A percentile compares a stretch with the other conserved stretches of the same genome.
phyloP scores from a whole-genome alignment of 2,797 vertebrate genomes.

The Adrianichthys oophorus region DNA sequence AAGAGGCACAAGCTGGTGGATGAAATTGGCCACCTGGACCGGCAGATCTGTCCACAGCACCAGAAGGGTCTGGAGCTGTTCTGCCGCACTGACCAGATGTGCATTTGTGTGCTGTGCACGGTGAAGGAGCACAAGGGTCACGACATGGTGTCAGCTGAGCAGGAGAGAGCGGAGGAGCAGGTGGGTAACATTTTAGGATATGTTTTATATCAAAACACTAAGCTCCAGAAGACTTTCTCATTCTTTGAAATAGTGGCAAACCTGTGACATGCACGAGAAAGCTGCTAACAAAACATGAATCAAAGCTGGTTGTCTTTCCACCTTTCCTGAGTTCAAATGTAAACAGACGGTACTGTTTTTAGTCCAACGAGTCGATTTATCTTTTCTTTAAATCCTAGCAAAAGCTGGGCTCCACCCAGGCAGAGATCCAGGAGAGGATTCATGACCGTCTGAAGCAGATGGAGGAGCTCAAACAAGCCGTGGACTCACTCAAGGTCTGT shows the following conservation, averaged over 20 bases:
- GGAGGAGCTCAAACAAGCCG: slow-evolving; percentile 83
- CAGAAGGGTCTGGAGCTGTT: slow-evolving; percentile 98
- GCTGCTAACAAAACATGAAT: too few relatives aligned
- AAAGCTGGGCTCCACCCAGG: slow-evolving; percentile 81
- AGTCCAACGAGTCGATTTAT: neutral
- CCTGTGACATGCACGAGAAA: too few relatives aligned
- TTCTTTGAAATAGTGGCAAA: too few relatives aligned
- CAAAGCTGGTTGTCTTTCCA: too few relatives aligned
- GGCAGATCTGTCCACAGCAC: slow-evolving; percentile 94
- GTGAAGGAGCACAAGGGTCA: slow-evolving; percentile 98
- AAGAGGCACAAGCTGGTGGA: slow-evolving; percentile 96
- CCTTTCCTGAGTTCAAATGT: too few relatives aligned
- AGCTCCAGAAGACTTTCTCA: too few relatives aligned
- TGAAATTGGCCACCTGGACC: slow-evolving; percentile 93
- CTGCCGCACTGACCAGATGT: slow-evolving; percentile 96
- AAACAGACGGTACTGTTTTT: too few relatives aligned
- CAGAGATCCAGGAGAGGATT: slow-evolving; percentile 84
- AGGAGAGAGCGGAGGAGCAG: slow-evolving; percentile 89
- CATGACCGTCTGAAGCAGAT: slow-evolving; percentile 84
- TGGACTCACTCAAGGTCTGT: slow-evolving; percentile 80
- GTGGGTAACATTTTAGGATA: slow-evolving; percentile 22
- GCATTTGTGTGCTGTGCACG: slow-evolving; percentile 97
- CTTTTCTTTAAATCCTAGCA: slow-evolving; percentile 57
- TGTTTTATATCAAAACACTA: too few relatives aligned
- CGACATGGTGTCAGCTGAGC: slow-evolving; percentile 94